Percentiles rank a stretch among this genome's conserved stretches.
Conservation (phyloP, 2,888 invertebrate genomes). For the Ptilodon capucinus region DNA sequence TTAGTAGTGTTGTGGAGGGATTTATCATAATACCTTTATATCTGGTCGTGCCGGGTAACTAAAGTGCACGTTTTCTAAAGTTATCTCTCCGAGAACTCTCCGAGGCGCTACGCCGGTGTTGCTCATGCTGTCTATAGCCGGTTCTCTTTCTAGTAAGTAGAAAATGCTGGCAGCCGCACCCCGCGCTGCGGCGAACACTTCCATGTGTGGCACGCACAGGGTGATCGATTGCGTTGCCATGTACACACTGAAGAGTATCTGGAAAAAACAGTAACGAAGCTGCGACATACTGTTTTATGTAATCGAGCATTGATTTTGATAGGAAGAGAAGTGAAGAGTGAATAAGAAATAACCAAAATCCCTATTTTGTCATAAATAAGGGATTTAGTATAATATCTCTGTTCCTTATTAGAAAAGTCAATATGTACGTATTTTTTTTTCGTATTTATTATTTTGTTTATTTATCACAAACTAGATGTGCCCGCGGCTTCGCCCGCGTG, state of each 20-base stretch:
- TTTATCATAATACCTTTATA: slow-evolving; percentile 84
- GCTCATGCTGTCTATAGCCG: slow-evolving; percentile 86
- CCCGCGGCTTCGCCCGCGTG: too few relatives aligned
- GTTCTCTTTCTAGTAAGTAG: slow-evolving; percentile 86
- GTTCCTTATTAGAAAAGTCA: too few relatives aligned
- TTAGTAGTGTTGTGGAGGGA: too few relatives aligned
- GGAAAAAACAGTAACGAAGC: slow-evolving; percentile 16
- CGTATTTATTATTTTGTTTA: too few relatives aligned
- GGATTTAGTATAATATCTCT: too few relatives aligned
- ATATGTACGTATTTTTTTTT: too few relatives aligned
- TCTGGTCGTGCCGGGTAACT: slow-evolving; percentile 90
- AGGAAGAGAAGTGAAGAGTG: too few relatives aligned
- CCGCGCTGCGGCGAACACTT: slow-evolving; percentile 87
- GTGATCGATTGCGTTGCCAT: slow-evolving; percentile 91
- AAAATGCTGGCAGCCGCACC: slow-evolving; percentile 89
- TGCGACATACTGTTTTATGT: too few relatives aligned
- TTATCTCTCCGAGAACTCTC: slow-evolving; percentile 85
- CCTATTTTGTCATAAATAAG: too few relatives aligned
- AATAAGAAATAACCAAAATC: too few relatives aligned
- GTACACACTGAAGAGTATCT: slow-evolving; percentile 89
- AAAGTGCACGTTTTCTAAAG: slow-evolving; percentile 87
- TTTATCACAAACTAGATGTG: too few relatives aligned
- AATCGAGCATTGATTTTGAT: too few relatives aligned
- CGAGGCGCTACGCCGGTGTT: slow-evolving; percentile 82
- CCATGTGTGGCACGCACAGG: slow-evolving; percentile 88